Percentiles rank a stretch among this genome's conserved stretches.
These are phyloP conservation scores for Vanessa tameamea DNA, from an alignment of 1,140 invertebrate genomes.

Conservation along the genomic window DNA sequence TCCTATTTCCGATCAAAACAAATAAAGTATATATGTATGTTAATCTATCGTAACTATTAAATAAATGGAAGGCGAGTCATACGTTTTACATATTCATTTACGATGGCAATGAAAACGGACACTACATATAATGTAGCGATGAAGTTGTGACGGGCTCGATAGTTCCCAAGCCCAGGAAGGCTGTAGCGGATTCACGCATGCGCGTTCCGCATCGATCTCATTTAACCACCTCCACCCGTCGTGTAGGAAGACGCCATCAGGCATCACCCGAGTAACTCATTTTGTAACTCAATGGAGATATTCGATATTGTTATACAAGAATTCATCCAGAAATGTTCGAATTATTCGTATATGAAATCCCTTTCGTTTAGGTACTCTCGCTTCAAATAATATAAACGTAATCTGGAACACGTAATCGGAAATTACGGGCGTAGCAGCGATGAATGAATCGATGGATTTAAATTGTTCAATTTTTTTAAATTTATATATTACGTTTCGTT, in stretches of 20 bases:
- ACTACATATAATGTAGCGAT: conserved; percentile 16
- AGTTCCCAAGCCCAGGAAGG: conserved; percentile 46
- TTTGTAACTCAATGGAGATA: conserved; percentile 51
- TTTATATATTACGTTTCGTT: too few relatives aligned
- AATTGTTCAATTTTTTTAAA: too few relatives aligned
- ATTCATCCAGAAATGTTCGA: not conserved
- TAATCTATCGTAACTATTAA: too few relatives aligned
- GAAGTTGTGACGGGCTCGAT: conserved; percentile 39
- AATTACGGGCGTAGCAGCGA: too few relatives aligned
- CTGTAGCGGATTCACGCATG: conserved; percentile 46
- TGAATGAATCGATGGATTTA: too few relatives aligned
- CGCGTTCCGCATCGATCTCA: conserved; percentile 63
- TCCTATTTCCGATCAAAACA: too few relatives aligned
- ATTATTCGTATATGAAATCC: not conserved
- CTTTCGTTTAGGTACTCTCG: not conserved
- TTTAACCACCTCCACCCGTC: conserved; percentile 41
- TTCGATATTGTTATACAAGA: conserved; percentile 13
- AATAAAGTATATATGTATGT: too few relatives aligned
- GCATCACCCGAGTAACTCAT: conserved; percentile 53
- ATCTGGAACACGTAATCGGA: too few relatives aligned
- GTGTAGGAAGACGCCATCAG: conserved; percentile 46
- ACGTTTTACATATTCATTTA: conserved; percentile 3
- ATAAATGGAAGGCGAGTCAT: too few relatives aligned
- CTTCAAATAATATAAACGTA: too few relatives aligned
- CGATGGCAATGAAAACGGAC: conserved; percentile 8